Evolutionary conservation across 2,888 invertebrate species (phyloP).

Genomic region (Dynastes hyllus): DNA sequence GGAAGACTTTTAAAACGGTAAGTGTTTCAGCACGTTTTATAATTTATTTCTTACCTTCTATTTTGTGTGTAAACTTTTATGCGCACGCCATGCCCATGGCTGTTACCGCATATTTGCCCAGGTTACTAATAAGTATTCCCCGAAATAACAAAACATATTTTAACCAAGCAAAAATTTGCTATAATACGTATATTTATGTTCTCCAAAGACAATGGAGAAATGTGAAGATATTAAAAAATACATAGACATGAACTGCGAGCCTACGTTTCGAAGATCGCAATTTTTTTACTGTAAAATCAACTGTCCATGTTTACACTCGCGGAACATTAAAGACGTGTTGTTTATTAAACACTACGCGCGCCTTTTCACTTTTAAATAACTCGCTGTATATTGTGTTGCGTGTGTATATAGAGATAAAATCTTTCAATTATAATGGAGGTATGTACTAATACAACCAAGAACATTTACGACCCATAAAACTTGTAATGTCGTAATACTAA

Average conservation of each 20-base stretch:
- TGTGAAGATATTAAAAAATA: background rate
- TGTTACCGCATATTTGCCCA: too few species aligned
- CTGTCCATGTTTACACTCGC: conserved; percentile 5
- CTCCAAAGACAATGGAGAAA: conserved; percentile 8
- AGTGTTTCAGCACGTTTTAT: too few species aligned
- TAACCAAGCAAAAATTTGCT: too few species aligned
- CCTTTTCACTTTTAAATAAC: conserved; percentile 5
- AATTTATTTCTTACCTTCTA: too few species aligned
- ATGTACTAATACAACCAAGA: background rate
- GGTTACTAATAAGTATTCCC: too few species aligned
- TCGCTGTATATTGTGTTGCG: background rate
- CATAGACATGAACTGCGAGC: background rate
- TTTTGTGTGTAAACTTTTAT: too few species aligned
- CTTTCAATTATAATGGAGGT: background rate
- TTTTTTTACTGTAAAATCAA: conserved; percentile 17
- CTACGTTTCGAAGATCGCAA: conserved; percentile 4
- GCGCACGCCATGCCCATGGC: too few species aligned
- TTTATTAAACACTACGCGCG: conserved; percentile 23
- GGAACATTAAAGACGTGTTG: conserved; percentile 26
- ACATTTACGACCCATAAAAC: too few species aligned
- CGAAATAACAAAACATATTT: too few species aligned
- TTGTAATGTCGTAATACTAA: too few species aligned
- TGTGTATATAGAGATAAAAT: background rate
- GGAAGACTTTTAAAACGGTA: too few species aligned
- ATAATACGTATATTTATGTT: too few species aligned